A percentile compares a stretch with the other conserved stretches of the same genome.
phyloP scores from a whole-genome alignment of 2,797 vertebrate species.

The Gymnoscopelus microlampas region DNA sequence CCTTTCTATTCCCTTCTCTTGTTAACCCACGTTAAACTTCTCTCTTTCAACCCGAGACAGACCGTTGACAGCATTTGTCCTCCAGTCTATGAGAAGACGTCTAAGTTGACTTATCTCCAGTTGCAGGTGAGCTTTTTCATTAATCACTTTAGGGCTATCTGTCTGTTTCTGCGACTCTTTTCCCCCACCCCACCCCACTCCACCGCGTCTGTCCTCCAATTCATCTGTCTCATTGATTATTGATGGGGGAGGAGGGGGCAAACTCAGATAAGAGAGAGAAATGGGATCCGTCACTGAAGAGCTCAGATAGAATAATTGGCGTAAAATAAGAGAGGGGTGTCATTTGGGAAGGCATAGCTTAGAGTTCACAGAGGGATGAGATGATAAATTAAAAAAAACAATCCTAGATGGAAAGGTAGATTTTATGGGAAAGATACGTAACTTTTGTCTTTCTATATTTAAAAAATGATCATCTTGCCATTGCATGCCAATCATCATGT shows the following conservation, averaged over 20 bases:
- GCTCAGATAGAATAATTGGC: slow-evolving; percentile 22
- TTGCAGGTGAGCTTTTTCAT: slow-evolving; percentile 70
- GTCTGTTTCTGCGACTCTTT: neutral
- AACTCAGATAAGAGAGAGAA: slow-evolving; percentile 44
- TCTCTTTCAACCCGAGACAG: slow-evolving; percentile 29
- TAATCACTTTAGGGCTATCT: slow-evolving; percentile 47
- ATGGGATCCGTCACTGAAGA: slow-evolving; percentile 62
- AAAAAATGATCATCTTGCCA: no score
- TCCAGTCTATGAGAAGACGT: slow-evolving; percentile 20
- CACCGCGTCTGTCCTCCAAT: slow-evolving; percentile 34
- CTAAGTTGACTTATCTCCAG: slow-evolving; percentile 47
- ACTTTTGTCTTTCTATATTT: no score
- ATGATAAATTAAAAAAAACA: neutral
- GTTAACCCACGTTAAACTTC: slow-evolving; percentile 42
- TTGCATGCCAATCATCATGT: no score
- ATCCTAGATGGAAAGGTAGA: no score
- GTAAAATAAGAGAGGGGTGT: slow-evolving; percentile 43
- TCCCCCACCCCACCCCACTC: slow-evolving; percentile 26
- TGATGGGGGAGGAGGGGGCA: slow-evolving; percentile 59
- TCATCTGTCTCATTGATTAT: slow-evolving; percentile 56
- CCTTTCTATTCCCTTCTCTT: slow-evolving; percentile 29
- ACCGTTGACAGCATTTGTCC: slow-evolving; percentile 14
- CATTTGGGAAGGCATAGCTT: slow-evolving; percentile 44
- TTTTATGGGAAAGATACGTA: no score
- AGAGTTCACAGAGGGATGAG: slow-evolving; percentile 5